Evolutionary conservation across 1,140 invertebrate species (phyloP).

Genomic region (Philotrypesis tridentata): DNA sequence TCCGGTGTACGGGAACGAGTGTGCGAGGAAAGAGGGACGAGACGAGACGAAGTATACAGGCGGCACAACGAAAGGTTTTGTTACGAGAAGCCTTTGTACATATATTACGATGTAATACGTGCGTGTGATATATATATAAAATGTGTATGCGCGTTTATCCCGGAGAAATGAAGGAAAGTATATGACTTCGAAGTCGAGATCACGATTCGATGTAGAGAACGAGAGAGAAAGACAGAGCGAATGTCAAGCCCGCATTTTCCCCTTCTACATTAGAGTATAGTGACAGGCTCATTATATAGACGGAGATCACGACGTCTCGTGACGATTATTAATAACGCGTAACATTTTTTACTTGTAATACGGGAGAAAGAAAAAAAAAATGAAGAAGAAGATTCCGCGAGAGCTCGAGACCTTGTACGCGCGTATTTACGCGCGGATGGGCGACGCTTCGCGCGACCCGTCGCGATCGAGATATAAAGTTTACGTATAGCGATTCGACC

Average conservation of each 20-base stretch:
- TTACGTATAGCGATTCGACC: background rate
- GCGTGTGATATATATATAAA: too few relatives aligned
- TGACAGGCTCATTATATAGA: background rate
- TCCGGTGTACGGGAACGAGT: background rate
- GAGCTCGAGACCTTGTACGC: background rate
- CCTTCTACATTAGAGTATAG: background rate
- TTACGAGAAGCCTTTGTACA: conserved; percentile 45
- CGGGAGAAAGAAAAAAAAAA: too few relatives aligned
- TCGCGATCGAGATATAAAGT: background rate
- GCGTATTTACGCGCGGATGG: too few relatives aligned
- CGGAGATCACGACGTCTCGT: background rate
- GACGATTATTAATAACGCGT: background rate
- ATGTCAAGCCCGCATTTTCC: background rate
- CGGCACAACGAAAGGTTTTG: conserved; percentile 26
- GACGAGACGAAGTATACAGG: background rate
- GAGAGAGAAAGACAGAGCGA: background rate
- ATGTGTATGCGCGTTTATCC: background rate
- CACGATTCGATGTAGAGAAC: background rate
- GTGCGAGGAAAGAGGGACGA: background rate
- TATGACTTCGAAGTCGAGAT: background rate
- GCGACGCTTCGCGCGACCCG: background rate
- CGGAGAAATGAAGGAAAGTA: background rate
- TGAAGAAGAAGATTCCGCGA: background rate
- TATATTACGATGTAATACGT: conserved; percentile 31
- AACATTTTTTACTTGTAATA: background rate